Base-by-base conservation (phyloP, 1,140 invertebrate species). In the Andrena cerasifolii region DNA sequence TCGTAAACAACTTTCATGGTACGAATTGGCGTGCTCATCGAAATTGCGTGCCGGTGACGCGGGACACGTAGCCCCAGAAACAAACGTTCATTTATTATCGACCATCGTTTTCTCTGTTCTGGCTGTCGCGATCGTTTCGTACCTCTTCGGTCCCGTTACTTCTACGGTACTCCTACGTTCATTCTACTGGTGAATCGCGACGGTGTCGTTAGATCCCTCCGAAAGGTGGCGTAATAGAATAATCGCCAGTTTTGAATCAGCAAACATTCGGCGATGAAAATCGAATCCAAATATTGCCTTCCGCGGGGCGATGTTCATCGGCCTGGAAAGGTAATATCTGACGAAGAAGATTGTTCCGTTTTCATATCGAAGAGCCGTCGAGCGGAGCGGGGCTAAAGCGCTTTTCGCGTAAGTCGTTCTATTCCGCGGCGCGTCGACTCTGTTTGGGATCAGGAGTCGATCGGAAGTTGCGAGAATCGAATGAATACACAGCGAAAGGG, bases 1-100 rank as follows among this genome's bases (percentile, higher is more conserved):
- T 80, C 82, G 81, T 83, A 84, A 83, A 84, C 82, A 84, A 84
- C 77, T 83, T 84, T 80, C 78, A 47, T 33, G 49, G 82, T 53
- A 56, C 54, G 78, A 76, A 84, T 84, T 83, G 83, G 62, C 61
- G 45, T 66, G 67, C 56, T 84, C 82, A 77, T 83, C 81, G 83
- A 84, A 84, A 84, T 84, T 83, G 77, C 54, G 47, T 53, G 61
- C 49, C 67, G 28, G 10, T 66, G 78, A 83, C 61, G 62, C 36
- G 33, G 45, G 36, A 80, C 71, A 45, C 14, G 31, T 66, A 72
- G 43, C 47, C 71, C 10, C 67, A 79, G 36, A 36, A 72, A 72
- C 72, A 71, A 76, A 80, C 72, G 72, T 80, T 72, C 83, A 83
- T 84, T 84, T 80, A 83, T 84, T 83, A 80, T 79, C 62, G 61